Base-by-base conservation (phyloP, 2,113 vertebrate species). In the Brachypodius melanocephalos region DNA sequence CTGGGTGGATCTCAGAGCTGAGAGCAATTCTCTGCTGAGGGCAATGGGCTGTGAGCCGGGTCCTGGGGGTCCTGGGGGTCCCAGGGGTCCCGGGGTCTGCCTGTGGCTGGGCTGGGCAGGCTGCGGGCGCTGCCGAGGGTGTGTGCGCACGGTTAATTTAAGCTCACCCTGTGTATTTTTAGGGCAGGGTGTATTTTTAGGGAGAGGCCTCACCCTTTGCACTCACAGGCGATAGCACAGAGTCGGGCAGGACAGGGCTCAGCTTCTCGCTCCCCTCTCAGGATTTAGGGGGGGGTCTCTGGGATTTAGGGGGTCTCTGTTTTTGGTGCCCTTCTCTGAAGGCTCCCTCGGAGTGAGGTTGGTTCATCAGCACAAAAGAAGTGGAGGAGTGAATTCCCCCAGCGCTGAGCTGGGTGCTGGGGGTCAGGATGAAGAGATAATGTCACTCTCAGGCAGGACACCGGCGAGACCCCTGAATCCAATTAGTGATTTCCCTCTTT, bases 181-280 rank as follows among this genome's bases (percentile, higher is more conserved):
- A 96, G 91, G 95, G 90, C 93, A 32, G 85, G 67, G 92, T 93
- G 93, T 96, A 93, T 95, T 96, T 96, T 94, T 85, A 96, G 96
- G 95, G 95, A 88, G 95, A 73, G 95, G 92, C 93, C 93, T 96
- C 93, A 75, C 85, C 93, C 94, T 96, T 75, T 72, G 80, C 85
- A 87, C 74, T 65, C 15, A 0, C 49, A 62, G 92, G 91, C 57
- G 10, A 85, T 51, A 78, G 51, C 5, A 46, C 67, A 65, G 55
- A 77, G 59, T 67, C 5, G 22, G 52, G 67, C 85, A 65, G 66
- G 57, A 67, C 9, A 2, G 40, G 69, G 42, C 75, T 73, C 0
- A 0, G 45, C 87, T 82, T 49, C 8, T 5, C 1, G 3, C 62
- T 42, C 32, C 40, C 46, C 10, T 5, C 6, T 43, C 5, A 1